Evolutionary conservation across 2,888 invertebrate genomes (phyloP), one percentile per base, ranked within the genome.

Genomic region (Cerastis rubricosa): DNA sequence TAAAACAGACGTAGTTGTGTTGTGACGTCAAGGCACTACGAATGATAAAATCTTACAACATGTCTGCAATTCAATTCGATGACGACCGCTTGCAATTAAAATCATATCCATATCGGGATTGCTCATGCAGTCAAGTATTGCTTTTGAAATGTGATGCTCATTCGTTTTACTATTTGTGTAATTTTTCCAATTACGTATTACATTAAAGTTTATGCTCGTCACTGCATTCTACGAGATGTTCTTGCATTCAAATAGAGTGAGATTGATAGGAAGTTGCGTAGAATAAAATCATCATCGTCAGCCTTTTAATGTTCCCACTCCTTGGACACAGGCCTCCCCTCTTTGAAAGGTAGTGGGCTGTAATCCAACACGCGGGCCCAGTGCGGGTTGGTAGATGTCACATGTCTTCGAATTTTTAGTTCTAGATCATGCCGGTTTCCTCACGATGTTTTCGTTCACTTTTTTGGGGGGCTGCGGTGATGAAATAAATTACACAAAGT

Each of bases 41-140:
- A 63, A 40, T 82, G 79, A 85, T 81, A 77, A 75, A 68, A 88
- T 83, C 64, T 83, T 72, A 77, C 74, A 79, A 83, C 72, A 77
- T 83, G 74, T 76, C 63, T 83, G 71, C 69, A 78, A 82, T 76
- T 79, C 73, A 80, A 77, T 84, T 83, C 49, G 71, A 82, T 88
- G 83, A 84, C 75, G 78, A 77, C 51, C n/a, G 49, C 54, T 51
- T 59, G 66, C 57, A 81, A 84, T 81, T 80, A 77, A 68, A 73
- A 71, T 71, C 57, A 76, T 43, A 74, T 66, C 25, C 49, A 65
- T 74, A 71, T 71, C 70, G 69, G 57, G 22, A 85, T 81, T 72
- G 68, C 51, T 79, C 45, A 78, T 76, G 57, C 65, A 67, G 72
- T 77, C 61, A 35, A 72, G 29, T 63, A 78, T 59, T 78, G 25